phyloP scores from a whole-genome alignment of 1,140 invertebrate species.

The Semibalanus balanoides region DNA sequence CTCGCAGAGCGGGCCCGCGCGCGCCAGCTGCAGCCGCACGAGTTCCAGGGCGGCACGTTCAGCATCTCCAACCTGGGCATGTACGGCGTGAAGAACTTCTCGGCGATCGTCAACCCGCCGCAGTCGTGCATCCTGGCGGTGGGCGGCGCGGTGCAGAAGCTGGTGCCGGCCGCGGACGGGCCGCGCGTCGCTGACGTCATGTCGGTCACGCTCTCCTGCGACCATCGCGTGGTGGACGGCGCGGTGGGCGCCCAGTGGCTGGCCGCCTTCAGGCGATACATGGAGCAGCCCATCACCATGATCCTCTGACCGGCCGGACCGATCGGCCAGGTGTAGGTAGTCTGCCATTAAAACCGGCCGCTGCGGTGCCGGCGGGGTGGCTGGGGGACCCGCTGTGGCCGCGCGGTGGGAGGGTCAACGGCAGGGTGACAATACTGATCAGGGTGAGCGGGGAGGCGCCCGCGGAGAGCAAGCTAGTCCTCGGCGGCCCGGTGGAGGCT shows the following conservation, averaged over 20 bases:
- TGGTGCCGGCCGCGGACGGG: slow-evolving; percentile 36
- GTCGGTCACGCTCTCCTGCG: slow-evolving; percentile 51
- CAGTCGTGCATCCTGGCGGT: slow-evolving; percentile 53
- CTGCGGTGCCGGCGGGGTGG: too few species aligned
- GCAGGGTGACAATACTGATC: background rate
- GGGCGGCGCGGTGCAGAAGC: slow-evolving; percentile 39
- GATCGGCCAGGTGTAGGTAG: background rate
- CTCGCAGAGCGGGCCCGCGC: slow-evolving; percentile 82
- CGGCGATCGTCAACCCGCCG: slow-evolving; percentile 53
- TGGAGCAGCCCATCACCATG: slow-evolving; percentile 51
- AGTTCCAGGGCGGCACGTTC: slow-evolving; percentile 80
- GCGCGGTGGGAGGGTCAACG: too few species aligned
- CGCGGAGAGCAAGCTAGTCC: background rate
- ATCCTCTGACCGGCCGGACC: slow-evolving; percentile 28
- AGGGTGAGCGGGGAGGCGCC: background rate
- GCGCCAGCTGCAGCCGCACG: slow-evolving; percentile 86
- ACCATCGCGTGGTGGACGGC: slow-evolving; percentile 56
- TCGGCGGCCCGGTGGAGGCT: background rate
- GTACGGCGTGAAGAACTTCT: slow-evolving; percentile 68
- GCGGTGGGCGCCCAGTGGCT: slow-evolving; percentile 56
- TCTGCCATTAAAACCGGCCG: too few species aligned
- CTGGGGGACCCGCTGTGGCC: too few species aligned
- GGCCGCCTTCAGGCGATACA: slow-evolving; percentile 41
- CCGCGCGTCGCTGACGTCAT: slow-evolving; percentile 39
- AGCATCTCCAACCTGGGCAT: slow-evolving; percentile 94